Base-by-base conservation (phyloP, 2,888 invertebrate genomes). In the Drosophila gaucha region DNA sequence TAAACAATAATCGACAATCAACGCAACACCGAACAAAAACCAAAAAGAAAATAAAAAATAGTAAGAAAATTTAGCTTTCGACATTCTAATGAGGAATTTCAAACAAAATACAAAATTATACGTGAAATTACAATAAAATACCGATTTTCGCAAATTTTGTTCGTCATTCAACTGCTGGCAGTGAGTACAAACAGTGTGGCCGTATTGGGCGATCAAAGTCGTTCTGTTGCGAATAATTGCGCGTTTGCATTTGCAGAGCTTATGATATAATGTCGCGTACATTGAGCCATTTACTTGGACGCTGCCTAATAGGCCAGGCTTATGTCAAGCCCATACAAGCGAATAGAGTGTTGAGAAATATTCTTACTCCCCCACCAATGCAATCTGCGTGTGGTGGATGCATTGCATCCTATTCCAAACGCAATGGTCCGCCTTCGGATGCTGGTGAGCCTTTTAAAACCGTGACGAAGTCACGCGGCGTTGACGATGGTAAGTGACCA, bases 181-280 rank as follows among this genome's bases (percentile, higher is more conserved):
- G 74, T 69, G 20, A 59, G 69, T 65, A 30, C 6, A 28, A 36
- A 18, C 36, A 31, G 36, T 33, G 35, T 68, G 58, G 43, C 58
- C 57, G 38, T 36, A n/a, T n/a, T 12, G 10, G 3, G 36, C 39
- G 24, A 49, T 55, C 20, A 0, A 20, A 46, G 5, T 43, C 9
- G 26, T 12, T 50, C 18, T n/a, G 6, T 6, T 49, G 74, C 54
- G 16, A 55, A 59, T 64, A 60, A 64, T 62, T 71, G 67, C 73
- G 66, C 57, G 54, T 73, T 64, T 64, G 36, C 10, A n/a, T n/a
- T 56, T 69, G 35, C 43, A 73, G 44, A 66, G 54, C 63, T 56
- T 71, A 44, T 85, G 85, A 86, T 86, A 86, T 84, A 86, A 84
- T 79, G 84, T 86, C 87, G 44, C 85, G 85, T n/a, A 50, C 86